A percentile compares a stretch with the other conserved stretches of the same genome.
phyloP scores from a whole-genome alignment of 2,797 vertebrate species.

The Syndactyla subalaris region DNA sequence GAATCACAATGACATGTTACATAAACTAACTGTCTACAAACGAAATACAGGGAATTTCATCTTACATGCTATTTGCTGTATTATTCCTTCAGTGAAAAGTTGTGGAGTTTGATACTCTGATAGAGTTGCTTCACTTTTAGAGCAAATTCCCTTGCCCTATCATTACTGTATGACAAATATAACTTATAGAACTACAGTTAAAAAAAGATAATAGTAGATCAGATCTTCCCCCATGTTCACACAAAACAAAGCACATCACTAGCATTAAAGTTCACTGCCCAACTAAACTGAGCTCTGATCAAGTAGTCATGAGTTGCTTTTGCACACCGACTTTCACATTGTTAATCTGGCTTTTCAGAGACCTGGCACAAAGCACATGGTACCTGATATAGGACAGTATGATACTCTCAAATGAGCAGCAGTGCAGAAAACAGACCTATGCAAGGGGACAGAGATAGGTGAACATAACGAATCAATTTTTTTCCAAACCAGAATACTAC shows the following conservation, averaged over 20 bases:
- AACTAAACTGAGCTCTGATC: not conserved
- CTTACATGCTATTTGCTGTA: not conserved
- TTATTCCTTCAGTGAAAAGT: not conserved
- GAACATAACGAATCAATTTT: fast-evolving
- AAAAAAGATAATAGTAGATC: not conserved
- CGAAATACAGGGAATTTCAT: constrained; percentile 51
- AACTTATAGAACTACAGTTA: not conserved
- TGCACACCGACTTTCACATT: not conserved
- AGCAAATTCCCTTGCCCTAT: not conserved
- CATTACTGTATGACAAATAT: not conserved
- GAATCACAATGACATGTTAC: constrained; percentile 35
- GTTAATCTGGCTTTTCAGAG: not conserved
- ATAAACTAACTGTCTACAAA: constrained; percentile 57
- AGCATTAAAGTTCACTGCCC: not conserved
- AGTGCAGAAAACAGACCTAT: not conserved
- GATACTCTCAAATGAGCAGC: not conserved
- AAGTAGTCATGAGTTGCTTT: not conserved
- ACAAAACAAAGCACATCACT: not conserved
- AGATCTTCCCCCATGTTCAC: not conserved
- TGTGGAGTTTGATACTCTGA: not conserved
- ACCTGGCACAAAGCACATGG: not conserved
- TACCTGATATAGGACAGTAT: not conserved
- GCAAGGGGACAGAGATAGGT: not conserved
- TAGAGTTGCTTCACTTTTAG: not conserved
- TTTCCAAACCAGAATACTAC: not conserved